Evolutionary conservation across 2,888 invertebrate species (phyloP), one percentile per base, ranked within the genome.

Genomic region (Rhamphomyia laevipes): DNA sequence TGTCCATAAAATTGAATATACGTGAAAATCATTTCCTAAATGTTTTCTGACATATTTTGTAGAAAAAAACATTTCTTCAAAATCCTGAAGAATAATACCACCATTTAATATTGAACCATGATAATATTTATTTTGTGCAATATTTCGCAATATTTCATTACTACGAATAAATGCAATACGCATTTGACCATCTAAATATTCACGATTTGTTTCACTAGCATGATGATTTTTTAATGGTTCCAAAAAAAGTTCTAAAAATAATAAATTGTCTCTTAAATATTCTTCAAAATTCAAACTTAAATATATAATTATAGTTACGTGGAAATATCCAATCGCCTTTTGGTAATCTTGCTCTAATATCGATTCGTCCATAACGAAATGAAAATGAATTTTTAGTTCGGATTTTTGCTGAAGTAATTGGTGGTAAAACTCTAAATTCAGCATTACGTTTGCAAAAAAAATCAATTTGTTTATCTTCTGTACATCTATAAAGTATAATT

Each of bases 251-350:
- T 80, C 84, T 85, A 58, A 3, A 65, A 62, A 46, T 7, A 21
- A 21, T 21, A 21, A 21, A 21, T n/a, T 6, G 6, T 21, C 6
- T 21, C 21, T 21, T 6, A 6, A 21, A 6, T 21, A 21, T 21
- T 21, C 17, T 30, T 35, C 9, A 65, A 63, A 4, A 13, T 46
- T 45, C 41, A 42, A 30, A 10, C 35, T 17, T n/a, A 45, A 15
- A 21, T 45, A 27, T 17, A 18, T 18, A 2, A n/a, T 15, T 16
- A 11, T 16, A 58, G 60, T 72, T 71, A 86, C 87, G 74, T 53
- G 88, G 87, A 64, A 82, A 78, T 16, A 88, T 70, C 88, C 87
- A 88, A 61, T 86, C 83, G 7, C 87, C 87, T 52, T 73, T 74
- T 0, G 87, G 86, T 31, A 88, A 61, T 64, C 82, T 85, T 0